Evolutionary conservation across 2,113 vertebrate genomes (phyloP).

Genomic region (Illadopsis cleaveri): DNA sequence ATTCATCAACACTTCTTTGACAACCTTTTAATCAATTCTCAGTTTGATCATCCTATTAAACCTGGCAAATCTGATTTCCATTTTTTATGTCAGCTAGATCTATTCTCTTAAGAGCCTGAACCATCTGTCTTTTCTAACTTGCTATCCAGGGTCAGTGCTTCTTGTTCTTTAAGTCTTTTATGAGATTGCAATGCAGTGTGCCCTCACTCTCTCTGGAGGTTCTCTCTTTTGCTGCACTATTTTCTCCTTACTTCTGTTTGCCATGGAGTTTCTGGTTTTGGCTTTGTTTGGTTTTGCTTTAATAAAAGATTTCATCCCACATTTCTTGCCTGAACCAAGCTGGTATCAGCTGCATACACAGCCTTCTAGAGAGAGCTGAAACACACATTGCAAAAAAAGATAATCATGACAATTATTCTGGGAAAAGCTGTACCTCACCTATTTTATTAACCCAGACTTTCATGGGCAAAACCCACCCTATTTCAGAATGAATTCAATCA

Average conservation of each 20-base stretch:
- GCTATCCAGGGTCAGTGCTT: neutral
- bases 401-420: neutral
- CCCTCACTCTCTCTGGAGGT: neutral
- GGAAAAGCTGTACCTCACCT: constrained; percentile 19
- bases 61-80: neutral
- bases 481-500: neutral
- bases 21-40: neutral
- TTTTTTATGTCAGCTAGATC: neutral
- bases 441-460: neutral
- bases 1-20: neutral
- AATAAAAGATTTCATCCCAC: neutral
- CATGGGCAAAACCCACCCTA: neutral
- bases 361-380: neutral
- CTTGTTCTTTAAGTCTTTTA: neutral
- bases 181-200: neutral
- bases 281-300: neutral
- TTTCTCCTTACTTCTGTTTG: neutral
- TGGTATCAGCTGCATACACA: neutral
- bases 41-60: neutral
- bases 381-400: neutral
- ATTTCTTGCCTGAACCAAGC: neutral
- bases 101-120: neutral
- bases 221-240: neutral
- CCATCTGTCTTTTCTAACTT: neutral
- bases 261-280: neutral